Conservation (phyloP, 2,797 vertebrate species). For the Hozukius guyotensis region DNA sequence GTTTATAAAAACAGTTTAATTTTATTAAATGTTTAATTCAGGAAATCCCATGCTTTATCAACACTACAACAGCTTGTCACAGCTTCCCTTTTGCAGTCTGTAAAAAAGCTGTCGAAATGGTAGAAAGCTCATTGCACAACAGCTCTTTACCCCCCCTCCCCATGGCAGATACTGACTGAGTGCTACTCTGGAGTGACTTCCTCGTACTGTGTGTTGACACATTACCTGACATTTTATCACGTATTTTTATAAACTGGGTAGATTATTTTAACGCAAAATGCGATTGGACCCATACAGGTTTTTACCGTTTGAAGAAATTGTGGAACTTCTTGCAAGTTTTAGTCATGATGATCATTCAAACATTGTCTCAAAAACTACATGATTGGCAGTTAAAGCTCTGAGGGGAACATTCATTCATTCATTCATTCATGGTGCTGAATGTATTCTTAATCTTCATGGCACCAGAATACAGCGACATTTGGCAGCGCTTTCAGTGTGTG, state of each 20-base stretch:
- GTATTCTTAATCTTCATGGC: not conserved
- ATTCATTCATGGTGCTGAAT: not conserved
- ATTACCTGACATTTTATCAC: not conserved
- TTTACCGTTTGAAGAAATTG: not conserved
- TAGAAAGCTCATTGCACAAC: not conserved
- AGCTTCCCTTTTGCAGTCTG: not conserved
- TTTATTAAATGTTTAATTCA: not conserved
- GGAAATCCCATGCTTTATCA: not conserved
- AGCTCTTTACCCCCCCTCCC: not conserved
- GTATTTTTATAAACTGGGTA: not conserved
- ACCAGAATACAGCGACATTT: not conserved
- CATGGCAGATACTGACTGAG: constrained; percentile 1
- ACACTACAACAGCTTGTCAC: not conserved
- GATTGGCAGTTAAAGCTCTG: not conserved
- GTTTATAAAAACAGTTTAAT: not conserved
- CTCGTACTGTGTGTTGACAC: not conserved
- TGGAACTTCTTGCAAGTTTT: not conserved
- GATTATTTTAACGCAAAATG: not conserved
- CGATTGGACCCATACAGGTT: not conserved
- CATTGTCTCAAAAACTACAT: not conserved
- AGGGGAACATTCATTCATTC: not conserved
- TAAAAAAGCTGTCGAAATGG: not conserved
- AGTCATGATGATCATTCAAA: not conserved
- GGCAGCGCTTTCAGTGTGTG: not conserved
- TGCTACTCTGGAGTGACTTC: not conserved